phyloP scores from a whole-genome alignment of 2,888 invertebrate genomes.

The Mystacides longicornis region DNA sequence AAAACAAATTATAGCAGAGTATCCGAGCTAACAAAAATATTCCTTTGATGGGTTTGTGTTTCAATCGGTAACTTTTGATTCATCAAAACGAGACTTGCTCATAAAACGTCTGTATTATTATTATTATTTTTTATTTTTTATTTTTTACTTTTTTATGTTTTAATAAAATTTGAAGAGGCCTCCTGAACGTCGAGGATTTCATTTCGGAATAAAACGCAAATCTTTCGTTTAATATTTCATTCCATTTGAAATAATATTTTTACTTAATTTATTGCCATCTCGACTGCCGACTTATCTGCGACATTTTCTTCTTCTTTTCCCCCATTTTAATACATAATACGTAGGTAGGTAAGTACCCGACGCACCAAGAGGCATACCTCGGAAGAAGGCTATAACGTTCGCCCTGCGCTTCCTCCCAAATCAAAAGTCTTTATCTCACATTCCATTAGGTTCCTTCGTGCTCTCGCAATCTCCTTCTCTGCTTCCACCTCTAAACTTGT shows the following conservation, averaged over 20 bases:
- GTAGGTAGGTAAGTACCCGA: no score
- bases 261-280: conserved; percentile 17
- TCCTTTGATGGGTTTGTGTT: conserved; percentile 4
- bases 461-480: no score
- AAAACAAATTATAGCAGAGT: conserved; percentile 4
- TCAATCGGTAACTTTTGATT: conserved; percentile 7
- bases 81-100: conserved; percentile 10
- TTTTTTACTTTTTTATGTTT: background rate
- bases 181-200: conserved; percentile 7
- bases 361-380: no score
- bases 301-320: background rate
- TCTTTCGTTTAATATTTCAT: conserved; percentile 16
- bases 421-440: no score
- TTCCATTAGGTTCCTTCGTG: no score
- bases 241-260: conserved; percentile 13
- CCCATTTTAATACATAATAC: background rate
- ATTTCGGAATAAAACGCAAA: conserved; percentile 11
- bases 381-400: no score
- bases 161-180: conserved; percentile 6
- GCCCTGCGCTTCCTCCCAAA: no score
- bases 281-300: background rate
- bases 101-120: conserved; percentile 2
- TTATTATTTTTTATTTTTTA: no score
- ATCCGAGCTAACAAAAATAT: conserved; percentile 1
- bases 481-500: no score